These are phyloP conservation scores for Rhagoletis pomonella DNA, from an alignment of 1,140 invertebrate genomes.

Conservation along the genomic window DNA sequence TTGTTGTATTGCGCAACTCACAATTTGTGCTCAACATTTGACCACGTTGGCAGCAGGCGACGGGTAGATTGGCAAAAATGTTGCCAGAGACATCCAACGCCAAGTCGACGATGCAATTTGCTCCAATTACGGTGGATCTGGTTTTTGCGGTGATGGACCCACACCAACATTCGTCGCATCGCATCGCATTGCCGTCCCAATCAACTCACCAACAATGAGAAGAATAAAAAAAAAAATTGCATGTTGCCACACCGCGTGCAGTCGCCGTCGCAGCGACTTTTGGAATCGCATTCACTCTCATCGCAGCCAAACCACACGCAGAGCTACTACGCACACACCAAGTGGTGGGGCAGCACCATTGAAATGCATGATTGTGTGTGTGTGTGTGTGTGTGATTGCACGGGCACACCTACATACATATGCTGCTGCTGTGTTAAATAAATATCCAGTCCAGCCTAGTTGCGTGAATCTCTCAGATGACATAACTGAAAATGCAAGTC, in stretches of 20 bases:
- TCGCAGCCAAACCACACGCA: conserved; percentile 10
- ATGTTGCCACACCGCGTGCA: not conserved
- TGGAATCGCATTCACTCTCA: conserved; percentile 14
- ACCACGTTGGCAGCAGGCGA: conserved; percentile 39
- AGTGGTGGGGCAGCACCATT: not conserved
- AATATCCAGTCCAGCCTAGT: conserved; percentile 27
- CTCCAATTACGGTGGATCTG: conserved; percentile 49
- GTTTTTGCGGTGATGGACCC: conserved; percentile 46
- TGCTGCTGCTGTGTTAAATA: conserved; percentile 10
- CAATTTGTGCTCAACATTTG: conserved; percentile 48
- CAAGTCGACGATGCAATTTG: conserved; percentile 45
- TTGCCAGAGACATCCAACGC: conserved; percentile 45
- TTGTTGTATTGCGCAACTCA: conserved; percentile 1
- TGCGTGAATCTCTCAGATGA: conserved; percentile 45
- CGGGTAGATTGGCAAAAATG: conserved; percentile 35
- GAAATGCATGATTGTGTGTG: not conserved
- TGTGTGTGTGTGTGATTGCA: not conserved
- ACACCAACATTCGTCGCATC: conserved; percentile 44
- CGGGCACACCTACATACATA: not conserved
- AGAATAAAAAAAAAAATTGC: not conserved
- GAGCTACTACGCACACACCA: not conserved
- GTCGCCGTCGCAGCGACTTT: not conserved
- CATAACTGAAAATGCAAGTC: conserved; percentile 51
- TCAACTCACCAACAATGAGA: not conserved
- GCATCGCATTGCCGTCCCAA: not conserved